Percentiles rank a stretch among this genome's conserved stretches.
phyloP scores from a whole-genome alignment of 2,888 invertebrate genomes.

The Clepsis dumicolana region DNA sequence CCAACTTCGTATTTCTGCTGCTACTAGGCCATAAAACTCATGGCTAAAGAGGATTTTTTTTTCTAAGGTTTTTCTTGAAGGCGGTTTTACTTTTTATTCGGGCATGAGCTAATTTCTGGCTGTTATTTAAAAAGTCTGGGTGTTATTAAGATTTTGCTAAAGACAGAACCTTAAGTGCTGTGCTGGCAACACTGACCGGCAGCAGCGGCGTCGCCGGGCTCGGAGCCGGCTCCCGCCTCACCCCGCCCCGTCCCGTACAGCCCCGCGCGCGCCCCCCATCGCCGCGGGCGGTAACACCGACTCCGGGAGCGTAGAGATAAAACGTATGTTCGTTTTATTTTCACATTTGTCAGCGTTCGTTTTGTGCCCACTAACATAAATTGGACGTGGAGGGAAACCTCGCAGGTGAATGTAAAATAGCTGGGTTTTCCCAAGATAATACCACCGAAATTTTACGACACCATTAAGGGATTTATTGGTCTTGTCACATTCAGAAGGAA shows the following conservation, averaged over 20 bases:
- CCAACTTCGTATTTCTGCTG: too few relatives aligned
- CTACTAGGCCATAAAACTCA: too few relatives aligned
- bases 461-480: slow-evolving; percentile 84
- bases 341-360: slow-evolving; percentile 86
- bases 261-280: slow-evolving; percentile 42
- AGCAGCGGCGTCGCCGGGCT: slow-evolving; percentile 11
- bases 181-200: not conserved
- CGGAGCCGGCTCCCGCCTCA: slow-evolving; percentile 40
- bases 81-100: too few relatives aligned
- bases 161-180: not conserved
- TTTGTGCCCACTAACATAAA: slow-evolving; percentile 86
- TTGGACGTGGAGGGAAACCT: slow-evolving; percentile 85
- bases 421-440: slow-evolving; percentile 85
- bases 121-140: not conserved
- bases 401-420: slow-evolving; percentile 86
- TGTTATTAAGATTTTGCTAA: not conserved
- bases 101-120: not conserved
- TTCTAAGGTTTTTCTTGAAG: too few relatives aligned
- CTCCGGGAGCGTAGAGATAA: slow-evolving; percentile 80
- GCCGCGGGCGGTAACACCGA: slow-evolving; percentile 70
- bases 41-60: too few relatives aligned
- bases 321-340: slow-evolving; percentile 86
- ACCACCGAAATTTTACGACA: slow-evolving; percentile 84
- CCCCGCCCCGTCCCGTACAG: slow-evolving; percentile 43
- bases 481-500: slow-evolving; percentile 78